phyloP scores from a whole-genome alignment of 2,113 vertebrate species.

The Octodon degus region DNA sequence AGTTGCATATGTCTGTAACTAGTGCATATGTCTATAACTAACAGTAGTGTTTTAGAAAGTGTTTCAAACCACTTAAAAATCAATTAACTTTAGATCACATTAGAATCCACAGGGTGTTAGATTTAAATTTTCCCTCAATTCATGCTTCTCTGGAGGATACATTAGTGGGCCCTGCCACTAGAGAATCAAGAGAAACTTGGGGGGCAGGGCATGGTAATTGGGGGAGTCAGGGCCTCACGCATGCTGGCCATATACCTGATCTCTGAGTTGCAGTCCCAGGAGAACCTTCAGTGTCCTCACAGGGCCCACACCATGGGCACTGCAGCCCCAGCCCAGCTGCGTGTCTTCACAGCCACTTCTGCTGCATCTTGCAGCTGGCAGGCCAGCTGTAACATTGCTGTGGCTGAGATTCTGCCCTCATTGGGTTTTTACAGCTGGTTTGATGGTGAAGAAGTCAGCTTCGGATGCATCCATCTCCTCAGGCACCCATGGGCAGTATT shows the following conservation, averaged over 20 bases:
- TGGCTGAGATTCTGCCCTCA: not conserved
- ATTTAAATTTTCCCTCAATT: not conserved
- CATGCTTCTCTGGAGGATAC: not conserved
- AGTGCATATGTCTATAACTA: not conserved
- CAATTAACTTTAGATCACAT: not conserved
- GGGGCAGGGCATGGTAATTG: not conserved
- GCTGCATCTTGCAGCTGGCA: not conserved
- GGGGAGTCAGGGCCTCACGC: not conserved
- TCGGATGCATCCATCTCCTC: conserved; percentile 83
- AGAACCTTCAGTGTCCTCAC: not conserved
- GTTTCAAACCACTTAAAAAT: conserved; percentile 12
- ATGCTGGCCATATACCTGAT: rapidly evolving
- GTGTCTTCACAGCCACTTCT: not conserved
- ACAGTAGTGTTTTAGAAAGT: not conserved
- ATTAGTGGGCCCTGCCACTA: not conserved
- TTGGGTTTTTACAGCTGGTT: conserved; percentile 79
- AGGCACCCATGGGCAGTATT: conserved; percentile 80
- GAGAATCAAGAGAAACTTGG: not conserved
- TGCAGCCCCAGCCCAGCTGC: too few species aligned
- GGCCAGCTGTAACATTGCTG: not conserved
- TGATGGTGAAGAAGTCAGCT: conserved; percentile 85
- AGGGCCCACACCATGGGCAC: not conserved
- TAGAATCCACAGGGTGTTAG: not conserved
- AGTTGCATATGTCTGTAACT: not conserved
- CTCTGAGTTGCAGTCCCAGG: not conserved